phyloP scores from a whole-genome alignment of 2,113 vertebrate genomes.

The Cynoglossus semilaevis region DNA sequence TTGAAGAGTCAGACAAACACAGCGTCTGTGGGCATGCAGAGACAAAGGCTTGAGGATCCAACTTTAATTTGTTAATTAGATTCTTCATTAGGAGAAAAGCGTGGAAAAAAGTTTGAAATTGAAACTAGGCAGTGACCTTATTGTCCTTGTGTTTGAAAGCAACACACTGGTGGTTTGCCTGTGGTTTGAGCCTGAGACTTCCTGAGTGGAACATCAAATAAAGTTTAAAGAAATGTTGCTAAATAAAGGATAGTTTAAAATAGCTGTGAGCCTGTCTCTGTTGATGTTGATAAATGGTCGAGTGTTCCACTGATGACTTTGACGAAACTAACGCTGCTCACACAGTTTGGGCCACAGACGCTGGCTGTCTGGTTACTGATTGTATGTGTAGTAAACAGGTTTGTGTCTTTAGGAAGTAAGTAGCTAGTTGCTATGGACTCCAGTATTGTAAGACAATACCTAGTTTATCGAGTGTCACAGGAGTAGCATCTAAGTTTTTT shows the following conservation, averaged over 20 bases:
- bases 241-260: slow-evolving; percentile 1
- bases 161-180: slow-evolving; percentile 16
- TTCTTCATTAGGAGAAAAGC: neutral
- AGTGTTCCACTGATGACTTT: too few species aligned
- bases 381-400: slow-evolving; percentile 62
- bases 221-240: neutral
- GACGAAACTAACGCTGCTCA: too few species aligned
- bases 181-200: neutral
- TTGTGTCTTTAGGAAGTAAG: slow-evolving; percentile 50
- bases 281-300: too few species aligned
- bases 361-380: slow-evolving; percentile 50
- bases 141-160: slow-evolving; percentile 58
- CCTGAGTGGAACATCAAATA: neutral
- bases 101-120: slow-evolving; percentile 11
- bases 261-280: too few species aligned
- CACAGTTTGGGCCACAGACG: slow-evolving; percentile 13
- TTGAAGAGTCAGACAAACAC: neutral
- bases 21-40: slow-evolving; percentile 2
- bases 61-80: neutral
- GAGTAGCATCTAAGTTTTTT: neutral
- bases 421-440: slow-evolving; percentile 53
- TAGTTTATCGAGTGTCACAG: slow-evolving; percentile 40
- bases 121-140: slow-evolving; percentile 24
- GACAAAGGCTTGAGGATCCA: neutral
- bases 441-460: slow-evolving; percentile 26